phyloP scores from a whole-genome alignment of 1,140 invertebrate species.

The Bombus confusus region DNA sequence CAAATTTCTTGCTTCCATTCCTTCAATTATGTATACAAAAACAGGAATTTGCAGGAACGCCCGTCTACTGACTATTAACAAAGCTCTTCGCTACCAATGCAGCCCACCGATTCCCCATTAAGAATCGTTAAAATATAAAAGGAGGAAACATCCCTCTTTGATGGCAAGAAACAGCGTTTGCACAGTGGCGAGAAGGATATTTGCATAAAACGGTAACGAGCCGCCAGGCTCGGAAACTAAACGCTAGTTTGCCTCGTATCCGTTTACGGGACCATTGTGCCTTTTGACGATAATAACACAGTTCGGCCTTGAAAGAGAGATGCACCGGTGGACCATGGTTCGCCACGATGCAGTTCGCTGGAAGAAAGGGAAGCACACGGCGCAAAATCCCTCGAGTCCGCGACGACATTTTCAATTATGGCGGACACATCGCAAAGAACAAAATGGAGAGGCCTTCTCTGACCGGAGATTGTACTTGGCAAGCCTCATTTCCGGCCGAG shows the following conservation, averaged over 20 bases:
- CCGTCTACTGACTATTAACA: no score
- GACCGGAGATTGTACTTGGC: conserved; percentile 56
- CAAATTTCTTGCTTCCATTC: no score
- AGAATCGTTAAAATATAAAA: neutral
- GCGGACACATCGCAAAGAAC: conserved; percentile 41
- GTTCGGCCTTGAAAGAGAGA: neutral
- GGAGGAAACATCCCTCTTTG: neutral
- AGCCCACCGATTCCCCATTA: neutral
- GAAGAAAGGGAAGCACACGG: conserved; percentile 3
- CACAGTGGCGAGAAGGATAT: neutral
- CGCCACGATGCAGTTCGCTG: neutral
- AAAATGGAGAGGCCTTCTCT: conserved; percentile 40
- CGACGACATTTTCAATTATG: conserved; percentile 52
- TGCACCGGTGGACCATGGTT: neutral
- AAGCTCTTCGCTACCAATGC: neutral
- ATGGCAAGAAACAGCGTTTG: neutral
- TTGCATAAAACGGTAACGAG: conserved; percentile 22
- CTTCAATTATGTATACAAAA: no score
- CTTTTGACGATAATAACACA: conserved; percentile 23
- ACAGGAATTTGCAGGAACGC: no score
- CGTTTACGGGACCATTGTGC: conserved; percentile 17
- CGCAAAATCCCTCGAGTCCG: conserved; percentile 9
- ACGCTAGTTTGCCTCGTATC: conserved; percentile 4
- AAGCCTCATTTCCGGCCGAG: conserved; percentile 45
- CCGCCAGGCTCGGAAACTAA: neutral